Conservation (phyloP, 2,113 vertebrate species). For the Mixornis gularis region DNA sequence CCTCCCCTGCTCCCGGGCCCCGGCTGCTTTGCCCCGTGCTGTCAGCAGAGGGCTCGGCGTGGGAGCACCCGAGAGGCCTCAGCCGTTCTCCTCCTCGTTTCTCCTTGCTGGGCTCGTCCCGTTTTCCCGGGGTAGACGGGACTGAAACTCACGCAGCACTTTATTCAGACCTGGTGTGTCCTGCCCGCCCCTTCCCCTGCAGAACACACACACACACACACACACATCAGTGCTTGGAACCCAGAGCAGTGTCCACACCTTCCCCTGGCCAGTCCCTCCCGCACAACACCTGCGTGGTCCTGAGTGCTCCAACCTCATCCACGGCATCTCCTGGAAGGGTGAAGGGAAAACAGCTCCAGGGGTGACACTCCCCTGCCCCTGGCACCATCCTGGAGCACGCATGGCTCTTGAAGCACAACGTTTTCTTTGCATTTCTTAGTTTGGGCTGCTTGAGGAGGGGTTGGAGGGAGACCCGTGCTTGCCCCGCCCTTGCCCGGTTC, state of each 20-base stretch:
- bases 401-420: conserved; percentile 48
- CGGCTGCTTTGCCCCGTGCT: background rate
- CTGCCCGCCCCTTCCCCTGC: background rate
- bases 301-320: background rate
- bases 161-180: background rate
- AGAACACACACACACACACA: background rate
- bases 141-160: background rate
- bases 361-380: background rate
- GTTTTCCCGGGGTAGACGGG: background rate
- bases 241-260: background rate
- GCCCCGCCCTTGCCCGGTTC: background rate
- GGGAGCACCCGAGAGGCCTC: background rate
- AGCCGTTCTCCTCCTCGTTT: background rate
- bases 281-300: background rate
- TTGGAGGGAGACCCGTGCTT: background rate
- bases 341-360: background rate
- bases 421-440: conserved; percentile 20
- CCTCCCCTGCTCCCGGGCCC: background rate
- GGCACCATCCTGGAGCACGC: background rate
- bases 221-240: background rate
- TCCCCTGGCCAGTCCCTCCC: background rate
- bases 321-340: background rate
- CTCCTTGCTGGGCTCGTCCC: background rate
- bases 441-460: background rate
- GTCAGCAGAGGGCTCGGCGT: background rate